These are phyloP conservation scores for Poecilia picta DNA, from an alignment of 2,797 vertebrate species.

Conservation along the genomic window DNA sequence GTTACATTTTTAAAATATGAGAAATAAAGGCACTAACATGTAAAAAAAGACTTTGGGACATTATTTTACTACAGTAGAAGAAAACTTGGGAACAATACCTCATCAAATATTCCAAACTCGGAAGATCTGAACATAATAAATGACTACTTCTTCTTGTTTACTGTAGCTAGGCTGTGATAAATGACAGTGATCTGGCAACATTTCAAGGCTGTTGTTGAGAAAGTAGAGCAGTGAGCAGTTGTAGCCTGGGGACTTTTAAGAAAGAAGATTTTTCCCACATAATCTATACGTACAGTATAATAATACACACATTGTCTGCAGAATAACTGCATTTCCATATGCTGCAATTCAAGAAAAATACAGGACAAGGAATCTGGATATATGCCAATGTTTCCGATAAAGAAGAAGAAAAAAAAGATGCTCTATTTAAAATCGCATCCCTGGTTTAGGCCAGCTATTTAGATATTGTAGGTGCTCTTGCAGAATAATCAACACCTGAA, in stretches of 20 bases:
- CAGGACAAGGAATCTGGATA: conserved; percentile 4
- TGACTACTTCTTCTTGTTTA: neutral
- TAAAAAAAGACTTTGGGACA: neutral
- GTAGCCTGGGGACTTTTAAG: conserved; percentile 21
- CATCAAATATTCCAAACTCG: conserved; percentile 1
- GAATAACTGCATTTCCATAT: neutral
- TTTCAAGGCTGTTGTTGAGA: conserved; percentile 27
- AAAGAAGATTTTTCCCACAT: conserved; percentile 16
- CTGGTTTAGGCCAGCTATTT: conserved; percentile 17
- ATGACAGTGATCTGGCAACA: conserved; percentile 2
- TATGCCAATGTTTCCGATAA: neutral
- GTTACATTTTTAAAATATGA: neutral
- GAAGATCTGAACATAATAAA: neutral
- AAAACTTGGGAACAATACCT: neutral
- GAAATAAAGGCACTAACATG: neutral
- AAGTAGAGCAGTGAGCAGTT: conserved; percentile 30
- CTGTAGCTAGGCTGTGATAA: conserved; percentile 1
- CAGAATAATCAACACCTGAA: conserved; percentile 67
- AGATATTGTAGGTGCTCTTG: conserved; percentile 39
- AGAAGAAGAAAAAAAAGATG: neutral
- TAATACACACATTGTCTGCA: conserved; percentile 3
- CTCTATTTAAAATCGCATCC: neutral
- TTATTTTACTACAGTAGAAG: neutral
- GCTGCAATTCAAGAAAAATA: neutral
- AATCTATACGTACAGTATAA: conserved; percentile 20